These are phyloP conservation scores for Venturia canescens DNA, from an alignment of 1,140 invertebrate genomes.

Conservation along the genomic window DNA sequence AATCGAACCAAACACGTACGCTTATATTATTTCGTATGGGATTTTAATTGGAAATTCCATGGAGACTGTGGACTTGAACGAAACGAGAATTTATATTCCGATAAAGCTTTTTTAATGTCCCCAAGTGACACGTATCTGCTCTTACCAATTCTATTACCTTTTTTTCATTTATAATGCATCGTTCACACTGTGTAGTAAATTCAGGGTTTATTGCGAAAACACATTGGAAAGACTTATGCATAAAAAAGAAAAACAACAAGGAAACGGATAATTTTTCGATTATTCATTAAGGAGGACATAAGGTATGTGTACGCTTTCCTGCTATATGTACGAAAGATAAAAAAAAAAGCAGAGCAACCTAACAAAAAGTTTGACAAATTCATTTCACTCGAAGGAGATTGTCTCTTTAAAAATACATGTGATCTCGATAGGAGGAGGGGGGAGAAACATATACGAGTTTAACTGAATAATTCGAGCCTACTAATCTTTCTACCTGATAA, in stretches of 20 bases:
- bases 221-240: not conserved
- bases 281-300: no score
- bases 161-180: no score
- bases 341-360: not conserved
- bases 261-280: no score
- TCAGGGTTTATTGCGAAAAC: no score
- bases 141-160: not conserved
- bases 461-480: slow-evolving; percentile 18
- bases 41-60: slow-evolving; percentile 62
- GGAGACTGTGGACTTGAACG: slow-evolving; percentile 34
- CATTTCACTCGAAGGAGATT: slow-evolving; percentile 26
- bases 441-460: not conserved
- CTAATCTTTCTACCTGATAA: slow-evolving; percentile 62
- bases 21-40: slow-evolving; percentile 54
- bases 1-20: slow-evolving; percentile 49
- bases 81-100: slow-evolving; percentile 51
- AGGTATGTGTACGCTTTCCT: no score
- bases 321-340: not conserved
- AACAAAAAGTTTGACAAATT: not conserved
- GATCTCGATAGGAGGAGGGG: slow-evolving; percentile 4
- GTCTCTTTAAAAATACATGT: slow-evolving; percentile 23
- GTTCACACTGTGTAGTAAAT: no score
- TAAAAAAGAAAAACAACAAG: not conserved
- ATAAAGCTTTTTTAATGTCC: slow-evolving; percentile 55
- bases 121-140: not conserved